phyloP scores from a whole-genome alignment of 2,888 invertebrate genomes.

The Xanthia icteritia region DNA sequence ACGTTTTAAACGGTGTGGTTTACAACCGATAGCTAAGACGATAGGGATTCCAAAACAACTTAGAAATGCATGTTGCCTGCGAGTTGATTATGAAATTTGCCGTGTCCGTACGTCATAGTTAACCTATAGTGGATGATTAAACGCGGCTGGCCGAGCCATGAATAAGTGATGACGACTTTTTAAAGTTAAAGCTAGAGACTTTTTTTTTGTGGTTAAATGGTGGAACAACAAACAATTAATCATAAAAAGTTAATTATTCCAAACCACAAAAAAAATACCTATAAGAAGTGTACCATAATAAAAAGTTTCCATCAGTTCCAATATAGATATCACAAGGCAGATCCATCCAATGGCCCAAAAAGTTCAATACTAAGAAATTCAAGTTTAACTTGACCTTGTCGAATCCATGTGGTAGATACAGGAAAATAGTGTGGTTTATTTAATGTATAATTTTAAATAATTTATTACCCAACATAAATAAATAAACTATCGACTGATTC shows the following conservation, averaged over 20 bases:
- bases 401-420: slow-evolving; percentile 20
- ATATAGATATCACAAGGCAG: not conserved
- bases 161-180: slow-evolving; percentile 23
- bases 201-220: slow-evolving; percentile 3
- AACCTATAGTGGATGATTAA: slow-evolving; percentile 14
- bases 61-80: slow-evolving; percentile 10
- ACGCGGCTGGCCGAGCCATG: not conserved
- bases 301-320: slow-evolving; percentile 7
- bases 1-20: slow-evolving; percentile 39
- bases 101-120: slow-evolving; percentile 3
- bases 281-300: not conserved
- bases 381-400: slow-evolving; percentile 45
- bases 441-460: not conserved
- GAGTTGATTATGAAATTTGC: slow-evolving; percentile 37
- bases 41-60: slow-evolving; percentile 38
- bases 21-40: slow-evolving; percentile 14
- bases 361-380: slow-evolving; percentile 6
- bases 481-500: not conserved
- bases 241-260: not conserved
- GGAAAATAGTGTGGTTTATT: slow-evolving; percentile 28
- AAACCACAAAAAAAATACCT: not conserved
- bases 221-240: not conserved
- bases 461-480: not conserved
- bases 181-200: not conserved
- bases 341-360: slow-evolving; percentile 10